Evolutionary conservation across 23 tunicate species (phyloP).

Genomic region (Styela clava): DNA sequence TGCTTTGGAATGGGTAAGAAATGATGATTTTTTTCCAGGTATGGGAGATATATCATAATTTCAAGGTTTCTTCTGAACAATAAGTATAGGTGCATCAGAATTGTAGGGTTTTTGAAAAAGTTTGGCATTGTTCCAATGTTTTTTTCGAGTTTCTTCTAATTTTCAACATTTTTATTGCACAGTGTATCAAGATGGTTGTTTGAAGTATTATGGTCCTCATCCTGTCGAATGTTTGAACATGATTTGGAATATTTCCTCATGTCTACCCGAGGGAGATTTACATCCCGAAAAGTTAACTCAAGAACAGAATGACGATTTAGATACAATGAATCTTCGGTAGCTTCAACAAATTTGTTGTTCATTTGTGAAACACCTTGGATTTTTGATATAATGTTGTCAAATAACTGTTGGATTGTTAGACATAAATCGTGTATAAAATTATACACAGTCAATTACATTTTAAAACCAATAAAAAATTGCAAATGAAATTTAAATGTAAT

Average conservation of each 20-base stretch:
- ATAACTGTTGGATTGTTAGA: too few relatives aligned
- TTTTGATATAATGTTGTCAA: too few relatives aligned
- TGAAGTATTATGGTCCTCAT: constrained; percentile 31
- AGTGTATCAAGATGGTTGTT: constrained; percentile 14
- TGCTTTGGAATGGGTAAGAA: constrained; percentile 29
- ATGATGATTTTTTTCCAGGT: background rate
- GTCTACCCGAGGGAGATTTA: constrained; percentile 1
- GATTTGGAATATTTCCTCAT: constrained; percentile 6
- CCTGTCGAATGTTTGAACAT: constrained; percentile 21
- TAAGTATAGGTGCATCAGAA: too few relatives aligned
- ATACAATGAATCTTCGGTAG: constrained; percentile 12
- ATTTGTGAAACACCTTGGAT: too few relatives aligned
- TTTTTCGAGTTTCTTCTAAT: background rate
- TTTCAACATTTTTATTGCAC: background rate
- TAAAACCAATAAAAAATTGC: too few relatives aligned
- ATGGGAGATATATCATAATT: too few relatives aligned
- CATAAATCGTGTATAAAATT: too few relatives aligned
- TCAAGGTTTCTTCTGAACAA: too few relatives aligned
- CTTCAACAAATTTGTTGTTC: too few relatives aligned
- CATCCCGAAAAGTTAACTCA: constrained; percentile 3
- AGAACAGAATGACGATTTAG: background rate
- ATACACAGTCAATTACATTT: too few relatives aligned
- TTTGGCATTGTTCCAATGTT: background rate
- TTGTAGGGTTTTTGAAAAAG: too few relatives aligned
- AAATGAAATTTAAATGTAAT: too few relatives aligned